Conservation (phyloP, 2,888 invertebrate species). For the Chloroclysta siterata region DNA sequence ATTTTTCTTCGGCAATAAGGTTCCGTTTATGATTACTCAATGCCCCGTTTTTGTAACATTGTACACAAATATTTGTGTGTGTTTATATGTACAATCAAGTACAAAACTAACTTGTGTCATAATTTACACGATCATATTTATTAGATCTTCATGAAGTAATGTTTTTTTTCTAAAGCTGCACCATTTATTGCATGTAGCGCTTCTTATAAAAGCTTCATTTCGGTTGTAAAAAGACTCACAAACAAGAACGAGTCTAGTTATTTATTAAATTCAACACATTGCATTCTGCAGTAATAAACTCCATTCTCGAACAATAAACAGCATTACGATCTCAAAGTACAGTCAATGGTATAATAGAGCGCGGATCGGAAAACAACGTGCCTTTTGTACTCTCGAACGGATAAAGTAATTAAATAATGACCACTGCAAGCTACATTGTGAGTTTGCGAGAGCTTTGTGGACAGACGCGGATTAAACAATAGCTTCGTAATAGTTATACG, state of each 20-base stretch:
- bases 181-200: background rate
- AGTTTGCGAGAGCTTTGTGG: constrained; percentile 30
- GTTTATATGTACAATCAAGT: no score
- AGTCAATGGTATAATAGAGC: constrained; percentile 24
- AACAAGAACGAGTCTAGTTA: background rate
- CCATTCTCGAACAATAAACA: constrained; percentile 5
- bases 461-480: constrained; percentile 29
- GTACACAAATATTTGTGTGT: no score
- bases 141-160: no score
- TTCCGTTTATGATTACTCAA: no score
- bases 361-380: constrained; percentile 34
- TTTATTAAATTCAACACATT: background rate
- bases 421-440: constrained; percentile 41
- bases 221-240: background rate
- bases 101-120: no score
- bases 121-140: no score
- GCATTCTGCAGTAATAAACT: constrained; percentile 7
- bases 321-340: constrained; percentile 23
- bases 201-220: background rate
- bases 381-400: constrained; percentile 33
- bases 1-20: no score
- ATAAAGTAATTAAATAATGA: constrained; percentile 45
- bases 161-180: background rate
- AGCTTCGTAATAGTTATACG: constrained; percentile 15
- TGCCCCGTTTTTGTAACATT: no score